Percentiles rank a stretch among this genome's conserved stretches.
These are phyloP conservation scores for Phrynocephalus guinanensis DNA, from an alignment of 2,797 vertebrate species.

Conservation along the genomic window DNA sequence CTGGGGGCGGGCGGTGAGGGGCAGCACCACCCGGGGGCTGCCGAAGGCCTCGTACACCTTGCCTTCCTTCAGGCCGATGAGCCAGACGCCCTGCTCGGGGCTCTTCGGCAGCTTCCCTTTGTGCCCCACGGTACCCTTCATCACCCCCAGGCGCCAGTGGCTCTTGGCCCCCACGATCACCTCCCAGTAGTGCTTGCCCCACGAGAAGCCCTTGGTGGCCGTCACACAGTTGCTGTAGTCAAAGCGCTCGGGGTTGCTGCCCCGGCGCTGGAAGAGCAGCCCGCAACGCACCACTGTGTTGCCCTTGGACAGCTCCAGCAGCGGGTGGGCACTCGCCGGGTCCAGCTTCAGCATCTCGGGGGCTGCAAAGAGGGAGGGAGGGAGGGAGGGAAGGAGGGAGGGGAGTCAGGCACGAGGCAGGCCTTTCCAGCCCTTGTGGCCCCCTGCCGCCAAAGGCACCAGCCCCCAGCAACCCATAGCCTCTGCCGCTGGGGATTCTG, in stretches of 20 bases:
- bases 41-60: conserved; percentile 83
- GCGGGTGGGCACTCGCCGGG: conserved; percentile 82
- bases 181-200: conserved; percentile 89
- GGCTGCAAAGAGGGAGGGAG: conserved; percentile 65
- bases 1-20: conserved; percentile 71
- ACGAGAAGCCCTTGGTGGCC: conserved; percentile 84
- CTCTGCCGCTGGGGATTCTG: no score
- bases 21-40: conserved; percentile 75
- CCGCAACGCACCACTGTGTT: conserved; percentile 81
- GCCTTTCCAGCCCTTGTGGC: no score
- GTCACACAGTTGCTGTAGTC: conserved; percentile 85
- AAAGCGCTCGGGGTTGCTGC: conserved; percentile 84
- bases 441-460: no score
- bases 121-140: conserved; percentile 82
- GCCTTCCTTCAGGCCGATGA: conserved; percentile 84
- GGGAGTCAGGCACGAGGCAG: not conserved
- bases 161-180: conserved; percentile 83
- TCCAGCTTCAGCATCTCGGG: conserved; percentile 83
- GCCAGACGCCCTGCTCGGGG: conserved; percentile 84
- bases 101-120: conserved; percentile 84
- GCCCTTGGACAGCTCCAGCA: conserved; percentile 81
- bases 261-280: conserved; percentile 69
- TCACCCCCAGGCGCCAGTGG: conserved; percentile 84
- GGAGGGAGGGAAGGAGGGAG: not conserved
- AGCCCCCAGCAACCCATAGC: no score